phyloP scores from a whole-genome alignment of 2,797 vertebrate species.

The Melanotaenia maccullochi region DNA sequence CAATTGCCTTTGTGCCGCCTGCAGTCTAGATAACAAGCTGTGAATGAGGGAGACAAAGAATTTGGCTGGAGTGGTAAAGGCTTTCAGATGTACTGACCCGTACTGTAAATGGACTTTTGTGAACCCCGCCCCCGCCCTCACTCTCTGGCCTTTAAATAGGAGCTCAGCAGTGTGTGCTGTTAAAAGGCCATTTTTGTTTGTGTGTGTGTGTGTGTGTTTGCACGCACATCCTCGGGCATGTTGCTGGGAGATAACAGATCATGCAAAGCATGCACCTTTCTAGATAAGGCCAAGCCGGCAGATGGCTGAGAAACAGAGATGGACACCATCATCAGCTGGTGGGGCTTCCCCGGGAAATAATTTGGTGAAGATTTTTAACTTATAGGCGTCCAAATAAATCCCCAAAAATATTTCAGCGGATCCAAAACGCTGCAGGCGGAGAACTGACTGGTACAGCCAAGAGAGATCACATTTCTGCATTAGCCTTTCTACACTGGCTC shows the following conservation, averaged over 20 bases:
- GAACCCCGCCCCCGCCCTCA: constrained; percentile 57
- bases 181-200: constrained; percentile 66
- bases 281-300: constrained; percentile 42
- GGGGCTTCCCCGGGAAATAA: constrained; percentile 16
- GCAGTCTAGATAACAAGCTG: constrained; percentile 73
- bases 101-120: constrained; percentile 85
- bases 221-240: constrained; percentile 61
- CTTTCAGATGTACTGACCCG: constrained; percentile 87
- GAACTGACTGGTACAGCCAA: background rate
- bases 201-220: constrained; percentile 35
- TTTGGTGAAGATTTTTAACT: constrained; percentile 14
- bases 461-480: background rate
- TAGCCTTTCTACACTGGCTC: background rate
- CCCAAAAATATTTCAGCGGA: background rate
- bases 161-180: constrained; percentile 68
- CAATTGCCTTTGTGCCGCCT: constrained; percentile 78
- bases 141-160: constrained; percentile 68
- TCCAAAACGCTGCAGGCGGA: background rate
- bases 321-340: constrained; percentile 11
- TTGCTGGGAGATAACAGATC: constrained; percentile 74
- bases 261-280: constrained; percentile 59
- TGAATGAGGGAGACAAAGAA: constrained; percentile 83
- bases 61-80: constrained; percentile 83
- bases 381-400: background rate
- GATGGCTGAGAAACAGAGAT: constrained; percentile 30